These are phyloP conservation scores for Distichodus sexfasciatus DNA, from an alignment of 2,797 vertebrate genomes.

Conservation along the genomic window DNA sequence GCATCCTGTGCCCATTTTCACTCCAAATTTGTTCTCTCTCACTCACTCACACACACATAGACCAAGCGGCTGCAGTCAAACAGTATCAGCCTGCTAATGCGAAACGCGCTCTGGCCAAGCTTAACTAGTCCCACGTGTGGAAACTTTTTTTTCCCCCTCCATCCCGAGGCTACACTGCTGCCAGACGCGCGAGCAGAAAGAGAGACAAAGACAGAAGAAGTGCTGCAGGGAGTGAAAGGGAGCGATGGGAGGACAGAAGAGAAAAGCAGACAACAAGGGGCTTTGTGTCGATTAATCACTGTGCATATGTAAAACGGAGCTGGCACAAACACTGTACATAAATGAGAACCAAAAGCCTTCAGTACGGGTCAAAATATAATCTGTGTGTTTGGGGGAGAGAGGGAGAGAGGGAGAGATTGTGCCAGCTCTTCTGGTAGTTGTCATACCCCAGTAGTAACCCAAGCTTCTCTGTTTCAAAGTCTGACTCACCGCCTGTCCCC, in stretches of 20 bases:
- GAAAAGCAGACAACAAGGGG: neutral
- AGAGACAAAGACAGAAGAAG: conserved; percentile 17
- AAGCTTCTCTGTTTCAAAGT: conserved; percentile 61
- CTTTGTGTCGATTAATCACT: neutral
- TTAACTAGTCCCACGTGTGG: conserved; percentile 34
- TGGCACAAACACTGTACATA: neutral
- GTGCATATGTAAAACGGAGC: neutral
- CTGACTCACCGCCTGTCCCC: conserved; percentile 56
- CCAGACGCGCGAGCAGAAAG: conserved; percentile 23
- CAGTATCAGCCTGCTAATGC: conserved; percentile 9
- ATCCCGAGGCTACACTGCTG: conserved; percentile 25
- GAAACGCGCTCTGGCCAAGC: neutral
- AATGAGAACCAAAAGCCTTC: too few relatives aligned
- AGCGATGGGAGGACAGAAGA: conserved; percentile 12
- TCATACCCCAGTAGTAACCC: conserved; percentile 43
- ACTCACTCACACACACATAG: neutral
- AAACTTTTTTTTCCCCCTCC: conserved; percentile 33
- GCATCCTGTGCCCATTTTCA: neutral
- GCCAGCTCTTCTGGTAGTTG: conserved; percentile 4
- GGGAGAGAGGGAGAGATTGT: neutral
- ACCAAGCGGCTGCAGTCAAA: conserved; percentile 6
- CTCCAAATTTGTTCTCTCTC: neutral
- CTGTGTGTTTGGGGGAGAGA: neutral
- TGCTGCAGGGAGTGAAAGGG: neutral
- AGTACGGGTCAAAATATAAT: too few relatives aligned